Percentiles rank a stretch among this genome's conserved stretches.
Conservation (phyloP, 2,113 vertebrate genomes). For the Plectropomus leopardus region DNA sequence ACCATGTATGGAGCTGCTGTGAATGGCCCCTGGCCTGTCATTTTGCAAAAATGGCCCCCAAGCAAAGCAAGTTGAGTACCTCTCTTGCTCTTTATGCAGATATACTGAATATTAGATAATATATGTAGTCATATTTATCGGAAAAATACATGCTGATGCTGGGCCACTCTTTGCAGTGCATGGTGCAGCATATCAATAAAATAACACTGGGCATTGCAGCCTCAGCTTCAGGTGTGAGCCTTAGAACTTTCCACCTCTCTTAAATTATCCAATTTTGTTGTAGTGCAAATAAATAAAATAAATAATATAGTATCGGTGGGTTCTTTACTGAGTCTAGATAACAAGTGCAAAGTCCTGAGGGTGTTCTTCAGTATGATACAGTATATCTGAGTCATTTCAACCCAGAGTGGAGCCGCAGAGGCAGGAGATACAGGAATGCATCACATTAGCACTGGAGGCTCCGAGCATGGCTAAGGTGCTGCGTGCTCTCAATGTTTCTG, state of each 20-base stretch:
- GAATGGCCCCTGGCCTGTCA: too few species aligned
- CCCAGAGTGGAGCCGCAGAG: slow-evolving; percentile 9
- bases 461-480: slow-evolving; percentile 14
- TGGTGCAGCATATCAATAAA: background rate
- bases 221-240: background rate
- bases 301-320: background rate
- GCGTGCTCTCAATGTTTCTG: slow-evolving; percentile 21
- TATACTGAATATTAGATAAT: background rate
- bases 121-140: background rate
- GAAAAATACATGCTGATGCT: background rate
- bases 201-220: background rate
- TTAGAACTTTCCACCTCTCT: background rate
- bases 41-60: too few species aligned
- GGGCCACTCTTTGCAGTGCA: background rate
- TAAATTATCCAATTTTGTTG: background rate
- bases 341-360: background rate
- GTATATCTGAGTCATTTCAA: slow-evolving; percentile 4
- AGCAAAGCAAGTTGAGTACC: too few species aligned
- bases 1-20: too few species aligned
- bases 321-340: slow-evolving; percentile 1
- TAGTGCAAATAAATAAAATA: background rate
- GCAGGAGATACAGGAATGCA: slow-evolving; percentile 10
- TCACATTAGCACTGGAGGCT: slow-evolving; percentile 30
- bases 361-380: background rate
- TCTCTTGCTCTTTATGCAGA: too few species aligned